Evolutionary conservation across 2,888 invertebrate genomes (phyloP).

Genomic region (Nymphalis urticae): DNA sequence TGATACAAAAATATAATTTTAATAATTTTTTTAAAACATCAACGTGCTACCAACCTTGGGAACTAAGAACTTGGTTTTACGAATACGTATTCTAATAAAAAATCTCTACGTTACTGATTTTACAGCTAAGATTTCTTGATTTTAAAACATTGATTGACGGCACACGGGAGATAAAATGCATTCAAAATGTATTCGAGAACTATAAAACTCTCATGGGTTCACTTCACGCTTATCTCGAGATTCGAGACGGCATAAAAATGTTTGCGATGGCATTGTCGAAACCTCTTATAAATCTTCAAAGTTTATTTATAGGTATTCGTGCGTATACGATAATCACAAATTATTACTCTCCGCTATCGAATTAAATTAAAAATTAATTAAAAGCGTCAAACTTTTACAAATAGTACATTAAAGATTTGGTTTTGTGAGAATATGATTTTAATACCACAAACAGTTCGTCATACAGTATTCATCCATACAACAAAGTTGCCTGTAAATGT

Average conservation of each 20-base stretch:
- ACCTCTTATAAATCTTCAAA: conserved; percentile 24
- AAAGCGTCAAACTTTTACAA: background rate
- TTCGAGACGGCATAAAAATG: conserved; percentile 52
- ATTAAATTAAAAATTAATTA: conserved; percentile 22
- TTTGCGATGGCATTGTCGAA: conserved; percentile 48
- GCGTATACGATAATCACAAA: conserved; percentile 51
- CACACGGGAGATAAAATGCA: conserved; percentile 14
- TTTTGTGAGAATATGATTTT: no score
- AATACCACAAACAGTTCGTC: no score
- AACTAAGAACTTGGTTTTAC: background rate
- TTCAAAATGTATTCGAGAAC: conserved; percentile 20
- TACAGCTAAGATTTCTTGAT: conserved; percentile 4
- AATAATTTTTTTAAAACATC: no score
- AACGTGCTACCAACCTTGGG: no score
- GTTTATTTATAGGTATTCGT: conserved; percentile 42
- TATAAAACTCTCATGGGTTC: conserved; percentile 32
- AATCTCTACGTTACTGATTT: conserved; percentile 8
- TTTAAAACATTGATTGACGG: conserved; percentile 21
- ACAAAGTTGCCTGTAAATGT: no score
- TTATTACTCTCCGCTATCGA: conserved; percentile 30
- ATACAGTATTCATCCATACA: no score
- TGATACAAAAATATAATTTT: no score
- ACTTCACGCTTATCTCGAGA: conserved; percentile 54
- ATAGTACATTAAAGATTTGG: background rate
- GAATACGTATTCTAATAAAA: conserved; percentile 7